Evolutionary conservation across 2,797 vertebrate genomes (phyloP).

Genomic region (Cirrhinus molitorella): DNA sequence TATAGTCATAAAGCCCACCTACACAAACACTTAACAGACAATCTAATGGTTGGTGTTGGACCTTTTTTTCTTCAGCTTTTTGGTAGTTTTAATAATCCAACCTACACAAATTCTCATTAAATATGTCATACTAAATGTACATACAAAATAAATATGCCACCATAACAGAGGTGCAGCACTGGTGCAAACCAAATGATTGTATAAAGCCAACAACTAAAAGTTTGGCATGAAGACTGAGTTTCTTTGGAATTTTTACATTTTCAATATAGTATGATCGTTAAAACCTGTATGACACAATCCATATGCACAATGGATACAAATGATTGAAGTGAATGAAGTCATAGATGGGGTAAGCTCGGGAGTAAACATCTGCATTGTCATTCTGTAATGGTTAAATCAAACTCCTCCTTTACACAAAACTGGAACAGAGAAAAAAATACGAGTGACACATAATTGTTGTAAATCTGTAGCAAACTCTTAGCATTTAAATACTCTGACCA

Average conservation of each 20-base stretch:
- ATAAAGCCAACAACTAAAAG: neutral
- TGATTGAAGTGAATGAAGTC: neutral
- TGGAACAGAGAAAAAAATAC: neutral
- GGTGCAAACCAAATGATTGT: neutral
- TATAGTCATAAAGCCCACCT: neutral
- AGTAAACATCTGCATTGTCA: slow-evolving; percentile 2
- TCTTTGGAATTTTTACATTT: slow-evolving; percentile 12
- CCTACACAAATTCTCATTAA: neutral
- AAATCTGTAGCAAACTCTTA: neutral
- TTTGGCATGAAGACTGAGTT: neutral
- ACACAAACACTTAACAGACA: neutral
- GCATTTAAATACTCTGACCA: neutral
- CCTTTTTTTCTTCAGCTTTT: neutral
- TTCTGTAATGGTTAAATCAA: neutral
- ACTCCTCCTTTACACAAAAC: neutral
- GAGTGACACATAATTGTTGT: neutral
- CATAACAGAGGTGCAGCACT: neutral
- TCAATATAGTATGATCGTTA: slow-evolving; percentile 1
- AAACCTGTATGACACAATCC: too few species aligned
- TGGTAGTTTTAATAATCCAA: neutral
- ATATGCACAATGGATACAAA: neutral
- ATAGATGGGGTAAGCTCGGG: neutral
- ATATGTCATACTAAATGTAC: neutral
- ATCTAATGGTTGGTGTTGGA: neutral
- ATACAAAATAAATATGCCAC: neutral